These are phyloP conservation scores for Hybos culiciformis DNA, from an alignment of 2,888 invertebrate genomes.

Conservation along the genomic window DNA sequence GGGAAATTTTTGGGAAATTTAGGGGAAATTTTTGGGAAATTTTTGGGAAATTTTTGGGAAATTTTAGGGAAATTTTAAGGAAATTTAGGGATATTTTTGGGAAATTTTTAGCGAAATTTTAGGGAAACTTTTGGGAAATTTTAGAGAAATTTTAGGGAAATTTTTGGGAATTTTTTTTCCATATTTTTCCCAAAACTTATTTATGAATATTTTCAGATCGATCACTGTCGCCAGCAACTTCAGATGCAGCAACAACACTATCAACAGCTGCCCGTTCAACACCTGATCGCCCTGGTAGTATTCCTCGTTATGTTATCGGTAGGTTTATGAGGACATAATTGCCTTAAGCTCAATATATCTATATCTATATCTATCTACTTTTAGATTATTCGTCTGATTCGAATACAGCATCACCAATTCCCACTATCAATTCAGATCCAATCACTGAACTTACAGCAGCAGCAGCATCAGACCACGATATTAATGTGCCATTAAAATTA, in stretches of 20 bases:
- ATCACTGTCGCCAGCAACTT: slow-evolving; percentile 24
- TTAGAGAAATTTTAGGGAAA: too few species aligned
- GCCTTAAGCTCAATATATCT: too few species aligned
- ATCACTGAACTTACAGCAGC: too few species aligned
- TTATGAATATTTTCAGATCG: not conserved
- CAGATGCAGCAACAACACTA: slow-evolving; percentile 22
- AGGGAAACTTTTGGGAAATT: too few species aligned
- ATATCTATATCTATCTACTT: not conserved
- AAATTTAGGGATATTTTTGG: not conserved
- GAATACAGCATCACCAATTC: not conserved
- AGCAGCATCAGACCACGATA: too few species aligned
- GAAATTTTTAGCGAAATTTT: too few species aligned
- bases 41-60: not conserved
- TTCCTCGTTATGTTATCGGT: not conserved
- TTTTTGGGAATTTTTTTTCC: not conserved
- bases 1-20: too few species aligned
- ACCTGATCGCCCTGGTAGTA: slow-evolving; percentile 15
- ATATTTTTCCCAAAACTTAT: not conserved
- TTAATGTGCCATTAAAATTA: too few species aligned
- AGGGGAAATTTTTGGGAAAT: too few species aligned
- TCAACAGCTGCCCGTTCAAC: slow-evolving; percentile 18
- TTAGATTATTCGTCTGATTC: not conserved
- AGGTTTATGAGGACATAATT: not conserved
- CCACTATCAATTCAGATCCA: too few species aligned
- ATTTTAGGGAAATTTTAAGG: not conserved